These are phyloP conservation scores for Triplophysa rosa DNA, from an alignment of 2,113 vertebrate species.

Conservation along the genomic window DNA sequence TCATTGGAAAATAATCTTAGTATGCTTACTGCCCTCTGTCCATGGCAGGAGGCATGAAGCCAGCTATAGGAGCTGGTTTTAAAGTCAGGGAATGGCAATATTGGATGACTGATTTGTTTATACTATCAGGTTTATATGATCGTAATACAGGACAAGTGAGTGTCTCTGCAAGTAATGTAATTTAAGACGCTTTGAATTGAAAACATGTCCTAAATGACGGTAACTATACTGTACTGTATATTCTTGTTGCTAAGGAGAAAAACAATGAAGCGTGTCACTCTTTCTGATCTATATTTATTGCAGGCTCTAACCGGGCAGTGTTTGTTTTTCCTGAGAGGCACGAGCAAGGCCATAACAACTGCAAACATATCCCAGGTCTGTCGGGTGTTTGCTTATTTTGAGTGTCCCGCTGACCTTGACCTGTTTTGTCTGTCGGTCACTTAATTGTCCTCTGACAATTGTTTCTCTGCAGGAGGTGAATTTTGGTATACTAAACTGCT, in stretches of 20 bases:
- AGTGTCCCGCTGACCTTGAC: neutral
- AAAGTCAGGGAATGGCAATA: too few species aligned
- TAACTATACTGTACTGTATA: neutral
- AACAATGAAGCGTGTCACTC: slow-evolving; percentile 2
- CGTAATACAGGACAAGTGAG: too few species aligned
- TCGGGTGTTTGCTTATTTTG: neutral
- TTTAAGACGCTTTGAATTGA: neutral
- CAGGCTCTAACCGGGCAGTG: slow-evolving; percentile 76
- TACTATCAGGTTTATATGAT: too few species aligned
- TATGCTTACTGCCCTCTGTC: too few species aligned
- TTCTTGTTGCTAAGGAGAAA: slow-evolving; percentile 34
- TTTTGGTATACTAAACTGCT: slow-evolving; percentile 75
- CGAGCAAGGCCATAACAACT: slow-evolving; percentile 72
- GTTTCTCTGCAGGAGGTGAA: slow-evolving; percentile 71
- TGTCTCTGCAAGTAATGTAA: neutral
- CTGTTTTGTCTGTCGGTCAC: neutral
- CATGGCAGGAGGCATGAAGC: too few species aligned
- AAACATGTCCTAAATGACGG: neutral
- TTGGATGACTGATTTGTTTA: too few species aligned
- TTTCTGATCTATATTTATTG: slow-evolving; percentile 31
- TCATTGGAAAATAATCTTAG: too few species aligned
- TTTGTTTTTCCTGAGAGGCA: slow-evolving; percentile 79
- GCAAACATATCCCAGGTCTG: slow-evolving; percentile 79
- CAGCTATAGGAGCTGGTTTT: too few species aligned
- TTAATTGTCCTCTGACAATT: neutral